A percentile compares a stretch with the other conserved stretches of the same genome.
Evolutionary conservation across 2,888 invertebrate genomes (phyloP).

Genomic region (Drosophila monieri): DNA sequence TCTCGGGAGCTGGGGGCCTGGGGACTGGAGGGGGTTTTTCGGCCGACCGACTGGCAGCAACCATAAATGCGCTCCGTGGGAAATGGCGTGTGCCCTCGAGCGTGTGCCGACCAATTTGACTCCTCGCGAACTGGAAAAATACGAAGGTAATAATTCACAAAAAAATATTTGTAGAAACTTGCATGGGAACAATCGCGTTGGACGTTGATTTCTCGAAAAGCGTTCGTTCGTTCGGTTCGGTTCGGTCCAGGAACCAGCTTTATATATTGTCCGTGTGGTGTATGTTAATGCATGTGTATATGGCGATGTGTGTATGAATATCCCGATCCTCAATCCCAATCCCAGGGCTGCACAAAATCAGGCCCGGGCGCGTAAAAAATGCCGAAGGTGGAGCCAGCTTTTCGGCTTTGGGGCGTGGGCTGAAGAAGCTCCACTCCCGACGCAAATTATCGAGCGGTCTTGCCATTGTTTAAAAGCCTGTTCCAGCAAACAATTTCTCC

Average conservation of each 20-base stretch:
- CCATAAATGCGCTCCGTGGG: slow-evolving; percentile 85
- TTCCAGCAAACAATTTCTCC: slow-evolving; percentile 10
- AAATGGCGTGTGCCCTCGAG: slow-evolving; percentile 87
- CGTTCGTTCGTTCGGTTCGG: slow-evolving; percentile 65
- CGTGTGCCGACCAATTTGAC: slow-evolving; percentile 86
- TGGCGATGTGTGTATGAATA: slow-evolving; percentile 18
- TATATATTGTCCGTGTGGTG: slow-evolving; percentile 28
- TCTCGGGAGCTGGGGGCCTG: slow-evolving; percentile 34
- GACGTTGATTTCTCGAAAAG: slow-evolving; percentile 80
- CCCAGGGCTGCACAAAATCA: slow-evolving; percentile 66
- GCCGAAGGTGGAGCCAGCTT: slow-evolving; percentile 69
- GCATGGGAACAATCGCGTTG: slow-evolving; percentile 83
- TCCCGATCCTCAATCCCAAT: slow-evolving; percentile 28
- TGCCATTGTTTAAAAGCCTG: slow-evolving; percentile 22
- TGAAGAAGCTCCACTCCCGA: slow-evolving; percentile 46
- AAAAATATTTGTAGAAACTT: slow-evolving; percentile 82
- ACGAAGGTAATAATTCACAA: slow-evolving; percentile 84
- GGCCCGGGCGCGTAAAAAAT: slow-evolving; percentile 22
- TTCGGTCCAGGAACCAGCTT: slow-evolving; percentile 44
- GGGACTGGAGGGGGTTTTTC: slow-evolving; percentile 16
- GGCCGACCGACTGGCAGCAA: slow-evolving; percentile 28
- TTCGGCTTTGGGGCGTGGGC: slow-evolving; percentile 69
- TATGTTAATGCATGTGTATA: slow-evolving; percentile 45
- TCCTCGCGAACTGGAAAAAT: slow-evolving; percentile 84
- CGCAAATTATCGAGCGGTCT: slow-evolving; percentile 27